Conservation (phyloP, 2,113 vertebrate species). For the Brachypodius melanocephalos region DNA sequence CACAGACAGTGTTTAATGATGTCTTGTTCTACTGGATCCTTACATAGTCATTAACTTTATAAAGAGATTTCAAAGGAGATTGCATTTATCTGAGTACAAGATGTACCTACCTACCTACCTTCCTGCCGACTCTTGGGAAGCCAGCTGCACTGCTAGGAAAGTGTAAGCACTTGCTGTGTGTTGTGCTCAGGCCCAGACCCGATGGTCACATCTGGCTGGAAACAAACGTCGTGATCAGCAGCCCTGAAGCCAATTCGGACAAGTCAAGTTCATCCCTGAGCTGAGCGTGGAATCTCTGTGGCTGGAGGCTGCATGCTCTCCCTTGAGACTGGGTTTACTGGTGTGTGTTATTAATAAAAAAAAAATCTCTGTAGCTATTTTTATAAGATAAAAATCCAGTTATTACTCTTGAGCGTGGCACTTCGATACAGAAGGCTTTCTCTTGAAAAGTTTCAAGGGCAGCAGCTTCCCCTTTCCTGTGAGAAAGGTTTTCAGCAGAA, state of each 20-base stretch:
- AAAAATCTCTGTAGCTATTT: background rate
- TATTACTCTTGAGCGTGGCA: background rate
- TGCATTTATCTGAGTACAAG: background rate
- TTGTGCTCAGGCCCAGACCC: background rate
- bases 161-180: background rate
- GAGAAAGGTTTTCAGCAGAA: background rate
- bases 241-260: background rate
- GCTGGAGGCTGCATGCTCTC: background rate
- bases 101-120: background rate
- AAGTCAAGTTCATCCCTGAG: background rate
- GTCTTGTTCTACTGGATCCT: slow-evolving; percentile 21
- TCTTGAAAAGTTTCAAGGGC: background rate
- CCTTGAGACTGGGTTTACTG: background rate
- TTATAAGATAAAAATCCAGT: background rate
- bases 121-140: background rate
- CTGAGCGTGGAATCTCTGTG: background rate
- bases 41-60: slow-evolving; percentile 11
- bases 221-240: accelerated
- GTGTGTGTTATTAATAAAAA: background rate
- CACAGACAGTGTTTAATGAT: slow-evolving; percentile 12
- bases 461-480: slow-evolving; percentile 2
- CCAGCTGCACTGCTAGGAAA: background rate
- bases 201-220: background rate
- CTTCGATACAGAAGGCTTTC: background rate
- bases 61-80: slow-evolving; percentile 25